Base-by-base conservation (phyloP, 1,140 invertebrate species). In the Lepidurus apus region DNA sequence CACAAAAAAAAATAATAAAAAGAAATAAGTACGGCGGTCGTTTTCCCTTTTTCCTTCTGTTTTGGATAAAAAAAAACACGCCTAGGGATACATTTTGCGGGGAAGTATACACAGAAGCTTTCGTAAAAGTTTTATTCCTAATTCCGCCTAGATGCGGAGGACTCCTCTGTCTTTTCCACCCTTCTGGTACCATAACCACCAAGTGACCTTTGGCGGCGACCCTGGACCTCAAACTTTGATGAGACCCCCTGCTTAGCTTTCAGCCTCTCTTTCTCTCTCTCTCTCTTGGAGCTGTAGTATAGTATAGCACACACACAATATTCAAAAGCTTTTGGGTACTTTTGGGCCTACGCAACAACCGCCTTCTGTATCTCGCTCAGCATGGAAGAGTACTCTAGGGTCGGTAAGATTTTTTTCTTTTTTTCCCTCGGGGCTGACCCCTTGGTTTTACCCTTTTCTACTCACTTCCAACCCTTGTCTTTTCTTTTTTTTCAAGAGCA, bases 191-290 rank as follows among this genome's bases (percentile, higher is more conserved):
- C 53, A 7, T 65, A 65, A 65, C 53, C 53, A 65, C 53, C 13
- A 65, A 65, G 53, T 65, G 53, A 65, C 53, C 53, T 65, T 65
- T 65, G 17, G 53, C 53, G 53, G 53, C 13, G 53, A 65, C 53
- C 53, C 53, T 8, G 2, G 53, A 7, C 53, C 13, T 17, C 53
- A 65, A 65, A 65, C 9, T 21, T 7, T 65, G 53, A 65, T 65
- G 53, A 65, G 53, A 65, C 53, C 53, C 21, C 53, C 2, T 65
- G 53, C 53, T 65, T 65, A n/a, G 53, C 13, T 65, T 65, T 9
- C 53, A 65, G 53, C n/a, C 8, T 34, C 34, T 34, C 34, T 3
- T 0, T 34, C n/a, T 21, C 1, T 65, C 17, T 21, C 53, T 21
- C 3, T n/a, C n/a, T n/a, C n/a, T n/a, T n/a, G n/a, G n/a, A n/a